These are phyloP conservation scores for Solea solea DNA, from an alignment of 2,113 vertebrate genomes.

Conservation along the genomic window DNA sequence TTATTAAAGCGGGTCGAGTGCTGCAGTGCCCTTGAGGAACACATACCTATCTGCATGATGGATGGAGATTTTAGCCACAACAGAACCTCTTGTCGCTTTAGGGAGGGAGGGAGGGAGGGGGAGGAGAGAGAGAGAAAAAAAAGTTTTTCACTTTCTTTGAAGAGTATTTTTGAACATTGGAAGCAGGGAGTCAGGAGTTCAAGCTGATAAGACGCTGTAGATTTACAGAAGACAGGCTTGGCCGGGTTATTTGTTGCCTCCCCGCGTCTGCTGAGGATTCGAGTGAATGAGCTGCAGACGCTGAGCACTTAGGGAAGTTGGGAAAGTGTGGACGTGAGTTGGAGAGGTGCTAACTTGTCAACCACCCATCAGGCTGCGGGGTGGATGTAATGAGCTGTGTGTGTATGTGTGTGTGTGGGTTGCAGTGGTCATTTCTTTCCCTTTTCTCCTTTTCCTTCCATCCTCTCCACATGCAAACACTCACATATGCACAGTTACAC, in stretches of 20 bases:
- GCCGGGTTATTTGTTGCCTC: conserved; percentile 46
- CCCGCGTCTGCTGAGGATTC: conserved; percentile 35
- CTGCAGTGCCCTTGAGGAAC: conserved; percentile 70
- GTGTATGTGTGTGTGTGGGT: conserved; percentile 28
- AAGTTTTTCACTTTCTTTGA: conserved; percentile 46
- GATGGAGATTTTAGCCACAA: conserved; percentile 70
- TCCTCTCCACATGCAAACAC: neutral
- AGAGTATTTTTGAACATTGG: conserved; percentile 32
- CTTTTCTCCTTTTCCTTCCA: neutral
- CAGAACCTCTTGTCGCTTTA: conserved; percentile 45
- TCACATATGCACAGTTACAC: neutral
- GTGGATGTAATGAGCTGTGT: conserved; percentile 66
- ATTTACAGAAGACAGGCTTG: conserved; percentile 38
- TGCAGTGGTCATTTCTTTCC: conserved; percentile 13
- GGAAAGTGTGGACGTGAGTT: conserved; percentile 68
- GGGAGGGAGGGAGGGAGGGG: neutral
- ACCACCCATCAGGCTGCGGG: conserved; percentile 66
- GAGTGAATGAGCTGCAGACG: conserved; percentile 54
- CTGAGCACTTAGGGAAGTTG: conserved; percentile 63
- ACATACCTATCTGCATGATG: conserved; percentile 77
- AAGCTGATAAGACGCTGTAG: conserved; percentile 46
- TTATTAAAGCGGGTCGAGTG: conserved; percentile 73
- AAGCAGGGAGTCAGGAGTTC: conserved; percentile 39
- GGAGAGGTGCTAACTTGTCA: conserved; percentile 79
- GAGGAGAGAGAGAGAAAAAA: neutral